A percentile compares a stretch with the other conserved stretches of the same genome.
Evolutionary conservation across 2,113 vertebrate genomes (phyloP).

Genomic region (Jacana jacana): DNA sequence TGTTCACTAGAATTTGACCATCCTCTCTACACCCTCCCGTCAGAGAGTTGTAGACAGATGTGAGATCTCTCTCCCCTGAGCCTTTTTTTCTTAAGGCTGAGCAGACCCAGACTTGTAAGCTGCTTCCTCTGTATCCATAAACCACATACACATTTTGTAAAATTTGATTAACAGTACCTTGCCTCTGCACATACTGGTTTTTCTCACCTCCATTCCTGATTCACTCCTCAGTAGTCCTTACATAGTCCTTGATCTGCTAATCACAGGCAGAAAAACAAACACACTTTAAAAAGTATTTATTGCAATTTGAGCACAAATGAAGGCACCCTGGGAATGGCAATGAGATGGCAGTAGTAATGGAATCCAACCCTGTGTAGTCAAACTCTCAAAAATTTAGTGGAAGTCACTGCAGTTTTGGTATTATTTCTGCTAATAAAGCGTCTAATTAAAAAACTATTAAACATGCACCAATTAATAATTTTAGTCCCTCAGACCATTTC

Average conservation of each 20-base stretch:
- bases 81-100: background rate
- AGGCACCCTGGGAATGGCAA: background rate
- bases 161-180: background rate
- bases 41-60: background rate
- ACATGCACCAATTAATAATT: constrained; percentile 38
- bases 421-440: constrained; percentile 32
- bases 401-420: constrained; percentile 7
- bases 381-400: constrained; percentile 4
- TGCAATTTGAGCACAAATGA: background rate
- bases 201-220: background rate
- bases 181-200: background rate
- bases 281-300: background rate
- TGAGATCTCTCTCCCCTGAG: background rate
- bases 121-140: background rate
- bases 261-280: background rate
- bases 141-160: background rate
- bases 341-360: background rate
- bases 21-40: background rate
- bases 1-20: background rate
- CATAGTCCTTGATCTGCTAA: background rate
- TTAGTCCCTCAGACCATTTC: constrained; percentile 43
- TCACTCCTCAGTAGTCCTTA: background rate
- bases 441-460: constrained; percentile 45
- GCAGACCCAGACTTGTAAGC: background rate
- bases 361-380: background rate